These are phyloP conservation scores for Monoplex corrugatus DNA, from an alignment of 2,888 invertebrate species.

Conservation along the genomic window DNA sequence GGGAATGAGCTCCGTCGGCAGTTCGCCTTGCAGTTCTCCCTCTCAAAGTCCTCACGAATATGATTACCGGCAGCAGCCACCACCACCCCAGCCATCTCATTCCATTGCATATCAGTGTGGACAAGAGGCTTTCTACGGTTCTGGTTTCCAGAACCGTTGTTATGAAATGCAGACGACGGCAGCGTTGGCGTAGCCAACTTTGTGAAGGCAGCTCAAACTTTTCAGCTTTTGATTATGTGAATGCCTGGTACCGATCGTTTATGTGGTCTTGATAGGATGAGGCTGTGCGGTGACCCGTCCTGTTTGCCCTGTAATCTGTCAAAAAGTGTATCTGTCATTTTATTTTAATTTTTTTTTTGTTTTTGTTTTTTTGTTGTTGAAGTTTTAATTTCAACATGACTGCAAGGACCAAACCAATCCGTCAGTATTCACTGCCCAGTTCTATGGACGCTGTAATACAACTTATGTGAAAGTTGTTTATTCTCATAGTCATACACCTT, in stretches of 20 bases:
- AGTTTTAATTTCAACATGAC: slow-evolving; percentile 9
- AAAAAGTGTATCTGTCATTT: neutral
- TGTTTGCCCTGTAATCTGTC: neutral
- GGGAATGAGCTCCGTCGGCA: slow-evolving; percentile 38
- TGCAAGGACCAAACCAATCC: slow-evolving; percentile 43
- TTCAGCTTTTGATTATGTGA: slow-evolving; percentile 22
- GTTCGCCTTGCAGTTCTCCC: slow-evolving; percentile 45
- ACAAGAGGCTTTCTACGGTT: neutral
- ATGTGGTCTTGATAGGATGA: neutral
- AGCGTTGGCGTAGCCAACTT: neutral
- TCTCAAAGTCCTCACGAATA: slow-evolving; percentile 29
- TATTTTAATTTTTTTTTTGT: slow-evolving; percentile 14
- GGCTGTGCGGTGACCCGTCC: neutral
- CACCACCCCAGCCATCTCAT: neutral
- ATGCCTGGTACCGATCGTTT: slow-evolving; percentile 12
- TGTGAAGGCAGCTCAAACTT: slow-evolving; percentile 32
- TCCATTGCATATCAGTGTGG: slow-evolving; percentile 9
- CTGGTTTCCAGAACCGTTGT: neutral
- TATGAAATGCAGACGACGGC: neutral
- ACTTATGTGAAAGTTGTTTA: neutral
- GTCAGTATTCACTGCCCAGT: slow-evolving; percentile 51
- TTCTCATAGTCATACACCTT: no score
- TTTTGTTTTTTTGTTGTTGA: slow-evolving; percentile 24
- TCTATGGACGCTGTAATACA: neutral
- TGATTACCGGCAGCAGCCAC: slow-evolving; percentile 61